Evolutionary conservation across 2,888 invertebrate species (phyloP), one percentile per base, ranked within the genome.

Genomic region (Scaptomyza reducta): DNA sequence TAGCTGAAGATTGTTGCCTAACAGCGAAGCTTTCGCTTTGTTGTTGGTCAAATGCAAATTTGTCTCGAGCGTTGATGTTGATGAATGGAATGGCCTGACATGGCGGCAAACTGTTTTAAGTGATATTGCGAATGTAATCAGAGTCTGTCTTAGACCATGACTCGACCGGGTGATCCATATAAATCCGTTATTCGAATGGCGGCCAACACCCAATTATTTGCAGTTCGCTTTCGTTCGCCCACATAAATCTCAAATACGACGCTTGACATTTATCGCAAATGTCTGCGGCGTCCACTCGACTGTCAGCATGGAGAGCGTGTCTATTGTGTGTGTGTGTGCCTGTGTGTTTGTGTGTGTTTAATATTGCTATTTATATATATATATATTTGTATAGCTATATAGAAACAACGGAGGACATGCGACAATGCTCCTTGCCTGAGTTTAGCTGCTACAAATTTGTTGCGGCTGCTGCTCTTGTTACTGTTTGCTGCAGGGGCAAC

Each of bases 211-310:
- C 77, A 86, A 77, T 74, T 79, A 79, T 71, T 80, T 70, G 63
- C 63, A 55, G 40, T n/a, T n/a, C 38, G 45, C 55, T 50, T 42
- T 16, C 1, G 67, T 42, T 16, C 1, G 67, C 58, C 31, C 61
- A 70, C 74, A 81, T 82, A 87, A 82, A 87, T 82, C 87, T 81
- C 60, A 53, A 45, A 27, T 27, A 27, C 27, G 56, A 62, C 67
- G 63, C 81, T 77, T 87, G 81, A 84, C 81, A 80, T 81, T 81
- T 81, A 81, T 81, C 68, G 81, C 51, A 77, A 74, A 60, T 51
- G 74, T 74, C 69, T 74, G 77, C 56, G 77, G 68, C 59, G 73
- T 46, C 60, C 55, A 74, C 67, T 63, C 61, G 51, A 51, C 47
- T 46, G 47, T 46, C 51, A 31, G 27, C 25, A 44, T 44, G 38